These are phyloP conservation scores for Athetis lepigone DNA, from an alignment of 2,888 invertebrate species.

Conservation along the genomic window DNA sequence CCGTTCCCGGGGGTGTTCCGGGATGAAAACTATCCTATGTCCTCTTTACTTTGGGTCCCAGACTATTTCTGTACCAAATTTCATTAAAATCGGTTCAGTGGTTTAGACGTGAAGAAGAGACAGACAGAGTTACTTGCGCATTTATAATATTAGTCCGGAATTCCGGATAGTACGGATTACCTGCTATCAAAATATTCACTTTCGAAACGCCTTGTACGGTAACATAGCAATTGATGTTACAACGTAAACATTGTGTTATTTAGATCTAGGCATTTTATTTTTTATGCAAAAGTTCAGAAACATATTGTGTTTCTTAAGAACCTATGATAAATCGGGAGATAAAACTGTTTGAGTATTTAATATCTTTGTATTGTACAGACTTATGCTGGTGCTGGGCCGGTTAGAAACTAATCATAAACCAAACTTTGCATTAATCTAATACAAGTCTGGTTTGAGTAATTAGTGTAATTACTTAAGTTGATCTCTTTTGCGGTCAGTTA, in stretches of 20 bases:
- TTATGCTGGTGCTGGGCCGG: no score
- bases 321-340: no score
- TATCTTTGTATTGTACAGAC: not conserved
- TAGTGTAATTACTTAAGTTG: slow-evolving; percentile 9
- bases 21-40: no score
- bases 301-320: not conserved
- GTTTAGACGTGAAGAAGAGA: no score
- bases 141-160: no score
- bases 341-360: not conserved
- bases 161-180: no score
- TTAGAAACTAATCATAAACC: not conserved
- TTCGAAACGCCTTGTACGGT: slow-evolving; percentile 31
- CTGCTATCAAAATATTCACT: not conserved
- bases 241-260: slow-evolving; percentile 3
- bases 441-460: slow-evolving; percentile 18
- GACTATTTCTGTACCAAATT: no score
- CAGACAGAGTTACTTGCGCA: no score
- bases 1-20: no score
- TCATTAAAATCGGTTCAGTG: no score
- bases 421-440: not conserved
- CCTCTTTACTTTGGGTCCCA: no score
- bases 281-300: not conserved
- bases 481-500: slow-evolving; percentile 10
- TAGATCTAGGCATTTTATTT: slow-evolving; percentile 1
- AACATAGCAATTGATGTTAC: slow-evolving; percentile 31